Base-by-base conservation (phyloP, 2,797 vertebrate species). In the Poeciliopsis presidionis region DNA sequence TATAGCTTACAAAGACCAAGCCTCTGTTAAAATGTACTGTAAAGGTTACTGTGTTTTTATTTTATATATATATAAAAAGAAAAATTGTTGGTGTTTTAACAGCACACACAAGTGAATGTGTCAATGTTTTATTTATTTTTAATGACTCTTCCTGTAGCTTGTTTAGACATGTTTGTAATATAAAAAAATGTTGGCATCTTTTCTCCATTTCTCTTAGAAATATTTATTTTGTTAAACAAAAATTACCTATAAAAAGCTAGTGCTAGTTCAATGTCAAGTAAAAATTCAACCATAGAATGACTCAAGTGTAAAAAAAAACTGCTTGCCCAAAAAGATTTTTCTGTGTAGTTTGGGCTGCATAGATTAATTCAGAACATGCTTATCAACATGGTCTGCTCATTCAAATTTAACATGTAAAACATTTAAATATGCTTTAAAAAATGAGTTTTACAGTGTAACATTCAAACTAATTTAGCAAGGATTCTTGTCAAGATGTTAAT, bases 41-140 rank as follows among this genome's bases (percentile, higher is more conserved):
- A 41, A 53, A 69, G 67, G 22, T 28, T 45, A 16, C 0, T 49
- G 2, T 39, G 45, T 65, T 65, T 55, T 76, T 70, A 70, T 45
- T 45, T 45, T 45, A n/a, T 70, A 70, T 28, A 45, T 39, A 30
- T 36, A 30, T 0, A 33, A 20, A 30, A 41, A 7, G 3, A 20
- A 20, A 28, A 18, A 18, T 9, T 77, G 51, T 33, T 77, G 67
- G 28, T 61, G 41, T 59, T 61, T 30, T 11, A 55, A 43, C 65
- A 45, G 67, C 67, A 59, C 30, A 71, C 7, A 36, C 18, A 45
- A 67, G 46, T 51, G 46, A 77, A 55, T 55, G 47, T 55, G 33
- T n/a, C 57, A 45, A 28, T 45, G 41, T 59, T 55, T 69, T 77
- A 11, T 46, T 59, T n/a, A 49, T 65, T 39, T 57, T 72, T 55